Conservation (phyloP, 2,888 invertebrate genomes). For the Nebria salina region DNA sequence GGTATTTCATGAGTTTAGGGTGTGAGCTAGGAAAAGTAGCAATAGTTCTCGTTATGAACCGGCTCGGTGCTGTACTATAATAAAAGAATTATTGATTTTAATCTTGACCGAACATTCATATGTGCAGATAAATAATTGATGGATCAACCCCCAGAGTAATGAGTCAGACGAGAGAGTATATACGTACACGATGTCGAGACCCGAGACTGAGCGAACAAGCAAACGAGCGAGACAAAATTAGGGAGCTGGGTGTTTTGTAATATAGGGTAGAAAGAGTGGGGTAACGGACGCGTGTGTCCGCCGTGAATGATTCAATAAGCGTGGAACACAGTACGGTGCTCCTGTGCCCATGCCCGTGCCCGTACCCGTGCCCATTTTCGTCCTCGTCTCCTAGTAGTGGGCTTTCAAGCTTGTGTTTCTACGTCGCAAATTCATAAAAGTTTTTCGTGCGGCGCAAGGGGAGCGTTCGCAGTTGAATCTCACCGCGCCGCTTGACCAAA, state of each 20-base stretch:
- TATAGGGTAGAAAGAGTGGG: slow-evolving; percentile 9
- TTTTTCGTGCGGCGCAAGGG: slow-evolving; percentile 10
- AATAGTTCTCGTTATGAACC: background rate
- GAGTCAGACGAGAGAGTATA: slow-evolving; percentile 55
- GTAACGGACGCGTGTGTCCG: slow-evolving; percentile 32
- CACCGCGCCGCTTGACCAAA: slow-evolving; percentile 9
- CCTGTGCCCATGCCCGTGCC: background rate
- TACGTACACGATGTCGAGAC: background rate
- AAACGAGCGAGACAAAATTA: background rate
- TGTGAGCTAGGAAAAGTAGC: background rate
- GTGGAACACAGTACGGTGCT: background rate
- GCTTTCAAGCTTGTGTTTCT: background rate
- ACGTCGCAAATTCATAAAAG: slow-evolving; percentile 27
- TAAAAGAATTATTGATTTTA: slow-evolving; percentile 47
- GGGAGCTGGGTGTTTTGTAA: slow-evolving; percentile 13
- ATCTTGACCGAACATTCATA: slow-evolving; percentile 47
- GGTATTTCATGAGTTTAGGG: too few relatives aligned
- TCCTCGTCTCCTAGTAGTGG: background rate
- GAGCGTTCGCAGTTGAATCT: background rate
- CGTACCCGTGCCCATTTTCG: background rate
- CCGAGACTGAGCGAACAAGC: background rate
- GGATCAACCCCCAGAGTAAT: slow-evolving; percentile 59
- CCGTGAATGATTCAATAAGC: slow-evolving; percentile 42
- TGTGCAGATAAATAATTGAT: slow-evolving; percentile 60
- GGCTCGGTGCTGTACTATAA: background rate